Percentiles rank a stretch among this genome's conserved stretches.
Conservation (phyloP, 2,113 vertebrate genomes). For the Microcebus griseorufus region DNA sequence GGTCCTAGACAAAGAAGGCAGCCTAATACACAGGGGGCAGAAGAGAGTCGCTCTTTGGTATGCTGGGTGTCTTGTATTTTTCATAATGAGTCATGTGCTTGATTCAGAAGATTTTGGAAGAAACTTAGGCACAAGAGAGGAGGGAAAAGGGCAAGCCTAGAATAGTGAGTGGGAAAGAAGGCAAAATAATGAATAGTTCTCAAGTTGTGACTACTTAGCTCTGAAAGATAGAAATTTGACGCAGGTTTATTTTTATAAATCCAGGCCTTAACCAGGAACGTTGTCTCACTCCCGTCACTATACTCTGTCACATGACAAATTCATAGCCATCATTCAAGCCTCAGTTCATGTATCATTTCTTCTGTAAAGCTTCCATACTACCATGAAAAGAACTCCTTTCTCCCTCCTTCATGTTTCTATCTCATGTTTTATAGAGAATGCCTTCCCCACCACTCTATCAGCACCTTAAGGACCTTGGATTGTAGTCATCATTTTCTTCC, state of each 20-base stretch:
- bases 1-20: neutral
- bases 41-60: neutral
- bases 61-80: neutral
- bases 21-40: neutral
- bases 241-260: neutral
- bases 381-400: neutral
- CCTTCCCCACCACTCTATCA: neutral
- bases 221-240: neutral
- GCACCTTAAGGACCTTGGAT: neutral
- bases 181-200: neutral
- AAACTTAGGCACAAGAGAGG: neutral
- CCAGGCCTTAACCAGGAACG: neutral
- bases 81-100: neutral
- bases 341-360: neutral
- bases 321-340: neutral
- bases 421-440: neutral
- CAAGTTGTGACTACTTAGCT: neutral
- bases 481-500: neutral
- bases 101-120: neutral
- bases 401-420: neutral
- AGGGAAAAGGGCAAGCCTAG: neutral
- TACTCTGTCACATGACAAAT: neutral
- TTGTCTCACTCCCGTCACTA: neutral
- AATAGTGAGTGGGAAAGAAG: neutral
- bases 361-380: neutral